phyloP scores from a whole-genome alignment of 2,113 vertebrate genomes.

The Grammomys surdaster region DNA sequence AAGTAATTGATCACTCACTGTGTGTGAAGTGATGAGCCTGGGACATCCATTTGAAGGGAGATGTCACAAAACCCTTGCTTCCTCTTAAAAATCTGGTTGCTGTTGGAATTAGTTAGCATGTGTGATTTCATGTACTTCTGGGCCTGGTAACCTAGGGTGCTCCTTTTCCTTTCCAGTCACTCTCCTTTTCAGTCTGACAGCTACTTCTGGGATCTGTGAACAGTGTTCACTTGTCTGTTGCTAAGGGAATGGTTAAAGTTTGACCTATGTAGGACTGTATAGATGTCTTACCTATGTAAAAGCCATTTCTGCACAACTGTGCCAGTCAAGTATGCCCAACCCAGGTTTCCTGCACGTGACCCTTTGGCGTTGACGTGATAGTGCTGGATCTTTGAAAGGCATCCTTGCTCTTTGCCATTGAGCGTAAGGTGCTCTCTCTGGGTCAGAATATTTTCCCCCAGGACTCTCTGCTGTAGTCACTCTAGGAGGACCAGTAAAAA shows the following conservation, averaged over 20 bases:
- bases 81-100: not conserved
- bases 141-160: not conserved
- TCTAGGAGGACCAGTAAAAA: not conserved
- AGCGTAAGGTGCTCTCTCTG: not conserved
- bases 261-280: not conserved
- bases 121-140: conserved; percentile 8
- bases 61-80: not conserved
- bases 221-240: not conserved
- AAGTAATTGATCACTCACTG: not conserved
- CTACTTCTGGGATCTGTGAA: not conserved
- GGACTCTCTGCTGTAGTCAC: not conserved
- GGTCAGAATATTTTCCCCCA: not conserved
- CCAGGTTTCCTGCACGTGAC: not conserved
- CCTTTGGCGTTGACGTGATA: not conserved
- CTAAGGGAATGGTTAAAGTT: not conserved
- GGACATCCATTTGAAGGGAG: not conserved
- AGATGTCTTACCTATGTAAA: not conserved
- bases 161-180: not conserved
- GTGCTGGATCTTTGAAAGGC: not conserved
- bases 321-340: not conserved
- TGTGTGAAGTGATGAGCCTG: not conserved
- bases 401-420: not conserved
- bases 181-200: not conserved
- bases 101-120: not conserved
- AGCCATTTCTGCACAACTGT: not conserved